Base-by-base conservation (phyloP, 2,888 invertebrate genomes). In the Troides helena region DNA sequence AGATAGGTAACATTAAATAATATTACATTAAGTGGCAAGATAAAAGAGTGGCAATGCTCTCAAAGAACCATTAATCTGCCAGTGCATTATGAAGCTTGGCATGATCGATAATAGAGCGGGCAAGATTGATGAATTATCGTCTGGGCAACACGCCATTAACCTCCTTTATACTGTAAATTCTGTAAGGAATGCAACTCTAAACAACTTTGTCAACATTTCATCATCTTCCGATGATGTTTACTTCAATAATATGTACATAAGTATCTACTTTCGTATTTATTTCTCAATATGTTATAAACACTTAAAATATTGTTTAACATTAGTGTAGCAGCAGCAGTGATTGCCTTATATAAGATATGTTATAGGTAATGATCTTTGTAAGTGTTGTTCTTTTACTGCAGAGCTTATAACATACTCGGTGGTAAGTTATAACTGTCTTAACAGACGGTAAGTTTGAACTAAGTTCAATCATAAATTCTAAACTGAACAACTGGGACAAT, bases 41-140 rank as follows among this genome's bases (percentile, higher is more conserved):
- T 79, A 78, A 82, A 78, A 79, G 76, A 69, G 77, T 75, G 77
- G 74, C 74, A 75, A 75, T 81, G 79, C 67, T 83, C 83, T 81
- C 78, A 83, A 81, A 77, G 80, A 81, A 81, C 82, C 87, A 84
- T 86, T 85, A 86, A 85, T 86, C 82, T 80, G 80, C 82, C 73
- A 75, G 78, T 85, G 84, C 84, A 85, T 86, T 84, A 83, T 76
- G 74, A 82, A 77, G 74, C 72, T 62, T 75, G 75, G 75, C 77
- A 78, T 84, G 86, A 85, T 85, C 82, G 85, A 86, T 85, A 77
- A 79, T 76, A 72, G 69, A 72, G 75, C 77, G 70, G 78, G 79
- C 76, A 78, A 75, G 77, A 83, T 84, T 86, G 85, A 87, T 84
- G 82, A 85, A 85, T 85, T 76, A 74, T 80, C 67, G 68, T 69